These are phyloP conservation scores for Smutsia temminckii DNA, from an alignment of 2,797 vertebrate genomes.

Conservation along the genomic window DNA sequence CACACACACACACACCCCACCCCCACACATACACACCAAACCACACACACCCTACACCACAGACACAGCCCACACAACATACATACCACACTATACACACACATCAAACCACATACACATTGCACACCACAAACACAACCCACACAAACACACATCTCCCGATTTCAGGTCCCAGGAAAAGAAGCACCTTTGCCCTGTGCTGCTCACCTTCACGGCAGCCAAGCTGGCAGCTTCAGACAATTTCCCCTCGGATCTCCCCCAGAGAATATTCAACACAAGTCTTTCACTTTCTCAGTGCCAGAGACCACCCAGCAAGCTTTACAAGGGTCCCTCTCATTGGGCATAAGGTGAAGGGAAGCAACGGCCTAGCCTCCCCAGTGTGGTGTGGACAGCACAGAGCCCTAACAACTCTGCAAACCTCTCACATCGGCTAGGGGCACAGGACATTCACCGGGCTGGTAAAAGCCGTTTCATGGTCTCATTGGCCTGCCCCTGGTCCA, in stretches of 20 bases:
- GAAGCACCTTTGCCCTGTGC: background rate
- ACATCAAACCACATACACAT: background rate
- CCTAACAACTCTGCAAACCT: background rate
- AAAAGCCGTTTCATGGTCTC: background rate
- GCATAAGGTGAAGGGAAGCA: background rate
- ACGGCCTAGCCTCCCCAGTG: background rate
- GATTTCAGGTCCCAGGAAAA: background rate
- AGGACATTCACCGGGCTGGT: background rate
- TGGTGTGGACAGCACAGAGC: background rate
- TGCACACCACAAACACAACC: background rate
- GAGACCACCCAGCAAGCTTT: background rate
- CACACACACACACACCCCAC: background rate
- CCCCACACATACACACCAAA: background rate
- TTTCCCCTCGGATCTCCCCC: background rate
- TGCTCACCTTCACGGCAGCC: background rate
- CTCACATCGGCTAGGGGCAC: fast-evolving
- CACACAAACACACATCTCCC: background rate
- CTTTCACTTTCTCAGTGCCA: background rate
- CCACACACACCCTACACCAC: background rate
- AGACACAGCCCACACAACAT: background rate
- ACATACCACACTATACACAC: background rate
- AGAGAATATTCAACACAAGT: background rate
- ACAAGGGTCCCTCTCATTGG: too few species aligned
- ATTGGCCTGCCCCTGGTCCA: background rate
- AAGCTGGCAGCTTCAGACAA: background rate